Base-by-base conservation (phyloP, 1,140 invertebrate species). In the Elymnias hypermnestra region DNA sequence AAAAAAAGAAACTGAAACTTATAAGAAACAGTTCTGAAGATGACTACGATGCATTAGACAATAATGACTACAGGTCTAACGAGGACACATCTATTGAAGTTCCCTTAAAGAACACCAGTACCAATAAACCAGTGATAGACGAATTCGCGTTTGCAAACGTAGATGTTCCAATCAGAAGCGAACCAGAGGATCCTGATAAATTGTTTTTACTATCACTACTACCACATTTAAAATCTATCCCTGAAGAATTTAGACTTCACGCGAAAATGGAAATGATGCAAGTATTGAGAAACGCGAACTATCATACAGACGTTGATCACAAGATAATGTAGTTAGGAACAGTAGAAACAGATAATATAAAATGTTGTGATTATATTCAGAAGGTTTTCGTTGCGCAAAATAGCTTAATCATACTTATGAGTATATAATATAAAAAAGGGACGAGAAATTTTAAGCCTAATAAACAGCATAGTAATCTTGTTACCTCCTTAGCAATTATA, bases 201-300 rank as follows among this genome's bases (percentile, higher is more conserved):
- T 40, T 85, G 45, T 85, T 85, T 26, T 63, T 85, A 1, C 18
- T 85, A 17, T 85, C 78, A 5, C 54, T 85, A 3, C 48, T 83
- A 5, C 78, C 78, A 3, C 78, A 82, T 55, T 44, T 85, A 8
- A 82, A 78, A 42, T 50, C 70, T 0, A 58, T 85, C 37, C 82
- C 78, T 0, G 78, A 83, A 28, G 65, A 76, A 19, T 63, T 58
- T 21, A 53, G 73, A 0, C 44, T 85, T 1, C 77, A 74, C 22
- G 73, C 71, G 3, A 83, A 85, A 62, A 74, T 85, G 72, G 78
- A 85, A 37, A 37, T 85, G 37, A 82, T 85, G 82, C 73, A 78
- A 55, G 77, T 85, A 9, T 35, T 85, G 13, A 51, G 67, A 23
- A 78, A 78, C 35, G 75, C 73, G 7, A 79, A 65, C 39, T 71